Evolutionary conservation across 2,888 invertebrate genomes (phyloP).

Genomic region (Acleris laterana): DNA sequence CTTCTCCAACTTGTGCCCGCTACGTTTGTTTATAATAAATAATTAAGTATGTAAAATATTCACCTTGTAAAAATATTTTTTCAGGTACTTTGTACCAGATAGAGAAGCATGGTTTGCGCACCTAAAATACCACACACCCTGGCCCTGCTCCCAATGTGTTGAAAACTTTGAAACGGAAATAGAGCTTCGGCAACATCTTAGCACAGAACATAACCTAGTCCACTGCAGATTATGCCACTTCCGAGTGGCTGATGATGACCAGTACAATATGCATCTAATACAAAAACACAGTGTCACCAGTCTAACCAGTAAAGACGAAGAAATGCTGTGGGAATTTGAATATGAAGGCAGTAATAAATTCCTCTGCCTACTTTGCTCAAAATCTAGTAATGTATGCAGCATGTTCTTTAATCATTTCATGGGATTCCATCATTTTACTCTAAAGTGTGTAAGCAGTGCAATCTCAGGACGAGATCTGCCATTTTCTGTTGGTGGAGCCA

Average conservation of each 20-base stretch:
- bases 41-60: no score
- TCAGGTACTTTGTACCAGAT: conserved; percentile 75
- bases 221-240: conserved; percentile 78
- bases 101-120: conserved; percentile 69
- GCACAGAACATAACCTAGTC: conserved; percentile 63
- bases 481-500: conserved; percentile 70
- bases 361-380: conserved; percentile 68
- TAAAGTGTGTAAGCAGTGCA: conserved; percentile 71
- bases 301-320: conserved; percentile 58
- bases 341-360: conserved; percentile 61
- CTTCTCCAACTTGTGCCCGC: no score
- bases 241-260: conserved; percentile 65
- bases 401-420: conserved; percentile 76
- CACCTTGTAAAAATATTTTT: conserved; percentile 41
- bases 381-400: conserved; percentile 55
- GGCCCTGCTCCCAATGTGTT: conserved; percentile 78
- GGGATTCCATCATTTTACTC: conserved; percentile 74
- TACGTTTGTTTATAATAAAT: no score
- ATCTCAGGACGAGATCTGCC: conserved; percentile 69
- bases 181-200: conserved; percentile 64
- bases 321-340: conserved; percentile 67
- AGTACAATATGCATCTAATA: conserved; percentile 68
- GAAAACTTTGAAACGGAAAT: conserved; percentile 63
- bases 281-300: conserved; percentile 74
- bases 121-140: conserved; percentile 70